phyloP scores from a whole-genome alignment of 2,888 invertebrate genomes.

The Proisotoma minuta region DNA sequence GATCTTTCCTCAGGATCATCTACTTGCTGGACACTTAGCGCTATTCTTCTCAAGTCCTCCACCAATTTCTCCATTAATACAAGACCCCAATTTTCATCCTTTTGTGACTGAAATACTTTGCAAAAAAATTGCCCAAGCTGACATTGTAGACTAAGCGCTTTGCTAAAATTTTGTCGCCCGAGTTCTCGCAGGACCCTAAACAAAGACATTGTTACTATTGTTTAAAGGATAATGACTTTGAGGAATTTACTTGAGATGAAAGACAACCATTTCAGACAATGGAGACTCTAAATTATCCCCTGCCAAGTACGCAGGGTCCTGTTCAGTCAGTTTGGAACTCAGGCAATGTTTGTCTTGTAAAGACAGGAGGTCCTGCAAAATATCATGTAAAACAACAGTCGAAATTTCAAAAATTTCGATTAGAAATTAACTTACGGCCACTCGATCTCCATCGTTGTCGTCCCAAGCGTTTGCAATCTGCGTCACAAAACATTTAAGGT shows the following conservation, averaged over 20 bases:
- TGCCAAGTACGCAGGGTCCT: slow-evolving; percentile 66
- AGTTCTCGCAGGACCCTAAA: slow-evolving; percentile 56
- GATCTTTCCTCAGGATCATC: slow-evolving; percentile 48
- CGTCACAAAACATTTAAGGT: slow-evolving; percentile 36
- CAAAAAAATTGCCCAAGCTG: slow-evolving; percentile 71
- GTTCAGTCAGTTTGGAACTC: slow-evolving; percentile 64
- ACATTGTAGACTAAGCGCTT: slow-evolving; percentile 74
- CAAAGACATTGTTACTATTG: background rate
- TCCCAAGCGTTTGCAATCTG: slow-evolving; percentile 60
- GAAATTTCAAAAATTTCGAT: background rate
- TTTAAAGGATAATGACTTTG: slow-evolving; percentile 1
- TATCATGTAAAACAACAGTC: background rate
- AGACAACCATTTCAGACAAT: slow-evolving; percentile 68
- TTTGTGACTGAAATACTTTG: slow-evolving; percentile 76
- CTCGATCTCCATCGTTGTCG: slow-evolving; percentile 59
- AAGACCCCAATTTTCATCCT: slow-evolving; percentile 96
- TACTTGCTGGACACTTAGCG: slow-evolving; percentile 68
- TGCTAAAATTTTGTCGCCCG: slow-evolving; percentile 54
- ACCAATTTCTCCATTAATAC: slow-evolving; percentile 86
- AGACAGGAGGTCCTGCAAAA: slow-evolving; percentile 56
- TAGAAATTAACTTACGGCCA: slow-evolving; percentile 51
- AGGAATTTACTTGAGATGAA: slow-evolving; percentile 64
- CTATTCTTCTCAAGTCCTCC: slow-evolving; percentile 79
- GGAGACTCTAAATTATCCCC: slow-evolving; percentile 67
- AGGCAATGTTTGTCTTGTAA: slow-evolving; percentile 64